Percentiles rank a stretch among this genome's conserved stretches.
These are phyloP conservation scores for rat (Rattus norvegicus) DNA, from an alignment of 2,113 vertebrate species.

Conservation along the genomic window DNA sequence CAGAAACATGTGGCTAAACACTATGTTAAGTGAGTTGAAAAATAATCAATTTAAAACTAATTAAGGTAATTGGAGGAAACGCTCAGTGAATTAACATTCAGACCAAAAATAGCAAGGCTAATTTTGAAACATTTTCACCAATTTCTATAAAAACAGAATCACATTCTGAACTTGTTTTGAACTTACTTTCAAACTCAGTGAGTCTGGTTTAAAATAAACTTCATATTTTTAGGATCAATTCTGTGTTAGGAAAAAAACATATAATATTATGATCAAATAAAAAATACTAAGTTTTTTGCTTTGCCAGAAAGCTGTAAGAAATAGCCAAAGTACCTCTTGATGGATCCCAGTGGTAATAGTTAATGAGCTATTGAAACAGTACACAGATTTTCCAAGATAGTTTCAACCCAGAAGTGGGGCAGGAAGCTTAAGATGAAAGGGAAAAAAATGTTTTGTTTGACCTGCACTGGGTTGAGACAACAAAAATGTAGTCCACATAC, in stretches of 20 bases:
- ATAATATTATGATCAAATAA: neutral
- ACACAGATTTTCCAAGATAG: conserved; percentile 31
- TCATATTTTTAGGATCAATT: conserved; percentile 25
- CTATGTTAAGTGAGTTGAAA: conserved; percentile 50
- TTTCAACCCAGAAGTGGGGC: neutral
- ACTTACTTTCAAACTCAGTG: conserved; percentile 29
- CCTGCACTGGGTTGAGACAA: neutral
- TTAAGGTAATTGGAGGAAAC: conserved; percentile 62
- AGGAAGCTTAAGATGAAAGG: neutral
- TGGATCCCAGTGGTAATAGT: neutral
- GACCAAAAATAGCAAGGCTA: conserved; percentile 64
- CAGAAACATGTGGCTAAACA: conserved; percentile 55
- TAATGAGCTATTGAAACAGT: neutral
- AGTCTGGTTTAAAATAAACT: conserved; percentile 50
- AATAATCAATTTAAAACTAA: conserved; percentile 63
- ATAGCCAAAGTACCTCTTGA: neutral
- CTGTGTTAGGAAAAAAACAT: neutral
- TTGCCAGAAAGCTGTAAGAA: conserved; percentile 23
- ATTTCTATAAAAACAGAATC: conserved; percentile 52
- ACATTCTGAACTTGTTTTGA: conserved; percentile 41
- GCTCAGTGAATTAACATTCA: conserved; percentile 53
- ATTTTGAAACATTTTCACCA: conserved; percentile 56
- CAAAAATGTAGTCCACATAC: neutral
- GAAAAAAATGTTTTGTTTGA: conserved; percentile 43
- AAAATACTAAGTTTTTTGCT: conserved; percentile 23